Evolutionary conservation across 2,797 vertebrate genomes (phyloP), one percentile per base, ranked within the genome.

Genomic region (Pseudochromis fuscus): DNA sequence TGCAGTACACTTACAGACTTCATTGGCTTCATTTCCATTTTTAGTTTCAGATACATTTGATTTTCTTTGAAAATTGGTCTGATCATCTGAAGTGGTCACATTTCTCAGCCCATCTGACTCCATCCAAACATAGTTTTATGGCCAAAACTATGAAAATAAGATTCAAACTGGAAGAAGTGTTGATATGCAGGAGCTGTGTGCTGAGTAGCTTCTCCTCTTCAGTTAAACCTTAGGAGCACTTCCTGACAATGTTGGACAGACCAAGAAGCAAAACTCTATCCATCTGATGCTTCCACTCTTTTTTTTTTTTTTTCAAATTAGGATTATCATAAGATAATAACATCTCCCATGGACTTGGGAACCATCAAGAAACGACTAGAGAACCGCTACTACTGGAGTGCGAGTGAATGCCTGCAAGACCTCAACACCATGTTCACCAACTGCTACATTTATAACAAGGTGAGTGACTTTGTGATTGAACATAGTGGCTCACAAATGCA

Each of bases 371-470:
- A 96, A 85, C 93, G 98, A 21, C 92, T 99, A 27, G 96, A 99
- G 80, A 98, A 96, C 67, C 96, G 94, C 69, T 99, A 98, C 71
- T 99, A 99, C 30, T 95, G 95, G 95, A 98, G 96, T 27, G 96
- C 97, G 0, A 96, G 94, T 51, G 98, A 99, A 87, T 99, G 98
- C 70, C 95, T 99, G 96, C 95, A 98, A 67, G 98, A 99, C 88
- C 97, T 99, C 94, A 98, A 99, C 92, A 98, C 97, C 81, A 99
- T 99, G 98, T 99, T 99, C 92, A 99, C 96, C 81, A 99, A 99
- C 75, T 99, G 98, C 88, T 99, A 99, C 87, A 96, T 98, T 65
- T 99, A 99, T 55, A 99, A 99, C 91, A 99, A 99, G 97, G 98
- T 98, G 67, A 80, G 72, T 28, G 15, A 23, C 30, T 33, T 38